Conservation (phyloP, 2,113 vertebrate species). For the Rousettus leschenaultii region DNA sequence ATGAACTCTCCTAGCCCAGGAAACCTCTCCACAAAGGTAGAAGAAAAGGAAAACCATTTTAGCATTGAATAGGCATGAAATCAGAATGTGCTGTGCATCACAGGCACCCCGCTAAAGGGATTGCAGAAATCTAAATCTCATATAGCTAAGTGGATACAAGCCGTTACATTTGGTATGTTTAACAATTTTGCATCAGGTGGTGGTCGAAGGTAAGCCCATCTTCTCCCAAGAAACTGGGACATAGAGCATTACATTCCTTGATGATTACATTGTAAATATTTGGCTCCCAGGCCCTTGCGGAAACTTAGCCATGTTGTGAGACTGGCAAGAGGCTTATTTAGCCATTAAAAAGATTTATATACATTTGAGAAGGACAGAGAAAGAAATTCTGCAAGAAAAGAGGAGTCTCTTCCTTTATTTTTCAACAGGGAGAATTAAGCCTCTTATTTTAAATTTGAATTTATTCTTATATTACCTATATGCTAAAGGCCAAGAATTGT, state of each 20-base stretch:
- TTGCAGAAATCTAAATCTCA: neutral
- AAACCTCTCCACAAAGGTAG: neutral
- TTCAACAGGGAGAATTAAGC: neutral
- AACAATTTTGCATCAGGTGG: neutral
- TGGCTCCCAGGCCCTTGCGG: neutral
- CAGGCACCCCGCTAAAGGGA: neutral
- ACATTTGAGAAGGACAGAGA: neutral
- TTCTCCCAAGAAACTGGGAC: neutral
- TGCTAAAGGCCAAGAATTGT: neutral
- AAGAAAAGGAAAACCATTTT: neutral
- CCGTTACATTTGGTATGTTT: neutral
- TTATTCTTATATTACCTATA: neutral
- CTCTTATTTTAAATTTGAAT: neutral
- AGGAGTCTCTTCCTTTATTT: neutral
- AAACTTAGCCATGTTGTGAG: neutral
- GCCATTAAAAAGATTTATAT: neutral
- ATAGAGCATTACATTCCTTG: neutral
- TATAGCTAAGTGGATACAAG: neutral
- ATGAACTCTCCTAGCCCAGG: neutral
- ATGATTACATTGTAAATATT: neutral
- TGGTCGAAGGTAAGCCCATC: neutral
- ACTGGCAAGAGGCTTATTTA: neutral
- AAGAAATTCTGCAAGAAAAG: neutral
- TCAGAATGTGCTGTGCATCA: neutral
- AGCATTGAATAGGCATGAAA: neutral